Percentiles rank a stretch among this genome's conserved stretches.
These are phyloP conservation scores for Enteromius fasciolatus DNA, from an alignment of 2,797 vertebrate genomes.

Conservation along the genomic window DNA sequence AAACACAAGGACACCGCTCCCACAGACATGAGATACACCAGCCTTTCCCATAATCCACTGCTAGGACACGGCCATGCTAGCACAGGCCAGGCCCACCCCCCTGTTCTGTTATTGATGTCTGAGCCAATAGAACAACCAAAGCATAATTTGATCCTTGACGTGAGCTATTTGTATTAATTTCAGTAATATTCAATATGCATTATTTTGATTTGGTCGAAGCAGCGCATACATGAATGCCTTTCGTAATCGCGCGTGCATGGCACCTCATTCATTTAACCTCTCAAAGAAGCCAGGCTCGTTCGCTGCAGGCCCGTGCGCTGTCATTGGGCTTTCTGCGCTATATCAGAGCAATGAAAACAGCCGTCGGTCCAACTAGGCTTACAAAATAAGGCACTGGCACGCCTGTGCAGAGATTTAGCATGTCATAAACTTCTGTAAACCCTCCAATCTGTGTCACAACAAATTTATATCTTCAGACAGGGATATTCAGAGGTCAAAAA, in stretches of 20 bases:
- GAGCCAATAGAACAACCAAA: constrained; percentile 56
- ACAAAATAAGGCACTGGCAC: constrained; percentile 76
- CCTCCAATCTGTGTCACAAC: constrained; percentile 85
- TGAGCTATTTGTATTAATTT: constrained; percentile 56
- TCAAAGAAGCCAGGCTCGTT: constrained; percentile 12
- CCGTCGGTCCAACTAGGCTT: constrained; percentile 70
- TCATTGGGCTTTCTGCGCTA: constrained; percentile 40
- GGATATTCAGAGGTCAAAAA: constrained; percentile 87
- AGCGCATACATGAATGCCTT: constrained; percentile 21
- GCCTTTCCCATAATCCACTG: constrained; percentile 50
- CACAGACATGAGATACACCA: constrained; percentile 52
- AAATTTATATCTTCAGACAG: constrained; percentile 85
- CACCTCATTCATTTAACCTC: constrained; percentile 42
- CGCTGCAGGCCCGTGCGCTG: background rate
- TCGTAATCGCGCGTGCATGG: background rate
- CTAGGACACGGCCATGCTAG: constrained; percentile 46
- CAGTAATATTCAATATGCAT: constrained; percentile 51
- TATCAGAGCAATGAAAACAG: constrained; percentile 65
- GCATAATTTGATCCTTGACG: constrained; percentile 47
- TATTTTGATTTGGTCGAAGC: constrained; percentile 48
- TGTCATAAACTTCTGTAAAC: constrained; percentile 84
- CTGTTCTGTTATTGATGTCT: constrained; percentile 48
- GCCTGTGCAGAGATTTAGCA: constrained; percentile 79
- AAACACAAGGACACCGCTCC: constrained; percentile 65
- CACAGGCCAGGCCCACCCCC: constrained; percentile 31